Conservation (phyloP, 2,888 invertebrate genomes). For the Tineola bisselliella region DNA sequence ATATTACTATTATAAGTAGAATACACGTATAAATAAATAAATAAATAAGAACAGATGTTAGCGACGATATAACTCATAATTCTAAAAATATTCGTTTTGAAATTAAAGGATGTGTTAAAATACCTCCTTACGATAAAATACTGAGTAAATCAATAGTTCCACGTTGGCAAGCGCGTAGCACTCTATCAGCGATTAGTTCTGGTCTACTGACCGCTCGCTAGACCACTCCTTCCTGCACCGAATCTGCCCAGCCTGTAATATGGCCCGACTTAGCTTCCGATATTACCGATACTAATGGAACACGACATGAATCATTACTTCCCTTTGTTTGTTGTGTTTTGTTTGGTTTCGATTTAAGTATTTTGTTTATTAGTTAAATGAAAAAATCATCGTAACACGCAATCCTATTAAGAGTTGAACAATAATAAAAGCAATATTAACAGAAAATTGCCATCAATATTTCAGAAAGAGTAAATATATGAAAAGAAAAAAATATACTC, state of each 20-base stretch:
- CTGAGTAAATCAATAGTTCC: slow-evolving; percentile 49
- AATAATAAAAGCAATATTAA: neutral
- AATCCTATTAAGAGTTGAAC: neutral
- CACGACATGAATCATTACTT: slow-evolving; percentile 2
- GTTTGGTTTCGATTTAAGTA: neutral
- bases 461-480: neutral
- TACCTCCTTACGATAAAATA: neutral
- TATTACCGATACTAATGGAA: slow-evolving; percentile 9
- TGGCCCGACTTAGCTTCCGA: slow-evolving; percentile 6
- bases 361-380: too few relatives aligned
- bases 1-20: too few relatives aligned
- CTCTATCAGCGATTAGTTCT: slow-evolving; percentile 65
- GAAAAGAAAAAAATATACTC: neutral
- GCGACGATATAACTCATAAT: too few relatives aligned
- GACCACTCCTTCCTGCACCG: slow-evolving; percentile 26
- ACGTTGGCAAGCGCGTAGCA: slow-evolving; percentile 54
- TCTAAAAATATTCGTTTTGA: neutral
- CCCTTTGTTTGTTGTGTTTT: neutral
- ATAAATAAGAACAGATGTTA: too few relatives aligned
- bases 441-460: neutral
- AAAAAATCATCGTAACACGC: too few relatives aligned
- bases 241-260: slow-evolving; percentile 6
- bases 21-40: too few relatives aligned
- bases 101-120: neutral
- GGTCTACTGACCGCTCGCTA: slow-evolving; percentile 50